Evolutionary conservation across 2,888 invertebrate genomes (phyloP), one percentile per base, ranked within the genome.

Genomic region (Maniola hyperantus): DNA sequence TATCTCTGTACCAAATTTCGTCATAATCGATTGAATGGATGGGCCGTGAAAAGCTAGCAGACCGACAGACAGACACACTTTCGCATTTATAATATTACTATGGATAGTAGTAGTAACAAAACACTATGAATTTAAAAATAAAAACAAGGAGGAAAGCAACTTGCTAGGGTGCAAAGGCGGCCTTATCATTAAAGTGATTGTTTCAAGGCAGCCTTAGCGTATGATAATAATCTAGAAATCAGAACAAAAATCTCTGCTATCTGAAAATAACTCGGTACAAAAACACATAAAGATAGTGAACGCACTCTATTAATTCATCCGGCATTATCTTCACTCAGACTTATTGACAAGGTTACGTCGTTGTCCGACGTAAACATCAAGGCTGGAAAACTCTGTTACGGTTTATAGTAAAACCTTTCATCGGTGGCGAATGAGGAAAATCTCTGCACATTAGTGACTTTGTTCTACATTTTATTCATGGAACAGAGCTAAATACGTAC

Each of bases 271-370:
- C 53, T 62, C 42, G 20, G 51, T 53, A 8, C 26, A 39, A 53
- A 53, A n/a, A 42, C 13, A 36, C 26, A 6, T 7, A 62, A 39
- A 36, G 60, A 61, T 51, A 62, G 8, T n/a, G 33, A 62, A 26
- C 42, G 42, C 36, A 42, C 33, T 26, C 53, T 78, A 76, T 80
- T 79, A 79, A 80, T 78, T 77, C 76, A 73, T 77, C 73, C 76
- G 80, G 80, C 80, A 81, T 84, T 81, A 77, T 77, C 79, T 82
- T 80, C 81, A 77, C 75, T 81, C 79, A 77, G 71, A 71, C 71
- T 73, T 73, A 76, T 72, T 77, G 79, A 81, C 84, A 85, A 87
- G 87, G 88, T 81, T 78, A 76, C 72, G 72, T 67, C 67, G 72
- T 70, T 79, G 70, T 74, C 70, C 70, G 69, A 68, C 68, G 69